A percentile compares a stretch with the other conserved stretches of the same genome.
Evolutionary conservation across 2,797 vertebrate species (phyloP).

Genomic region (Varecia variegata): DNA sequence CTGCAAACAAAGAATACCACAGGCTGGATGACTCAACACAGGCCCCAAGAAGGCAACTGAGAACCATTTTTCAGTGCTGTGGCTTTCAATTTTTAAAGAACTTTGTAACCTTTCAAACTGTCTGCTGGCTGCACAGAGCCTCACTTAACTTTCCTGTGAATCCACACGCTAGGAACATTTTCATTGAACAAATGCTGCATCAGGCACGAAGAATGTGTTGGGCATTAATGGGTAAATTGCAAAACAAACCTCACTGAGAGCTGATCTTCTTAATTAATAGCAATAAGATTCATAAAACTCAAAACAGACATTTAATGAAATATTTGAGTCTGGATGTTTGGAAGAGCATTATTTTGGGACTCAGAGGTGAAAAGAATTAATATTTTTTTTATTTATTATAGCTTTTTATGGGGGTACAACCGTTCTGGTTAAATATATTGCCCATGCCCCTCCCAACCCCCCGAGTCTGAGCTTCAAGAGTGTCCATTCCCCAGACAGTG

Average conservation of each 20-base stretch:
- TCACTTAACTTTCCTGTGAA: background rate
- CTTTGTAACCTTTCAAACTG: background rate
- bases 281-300: slow-evolving; percentile 35
- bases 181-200: background rate
- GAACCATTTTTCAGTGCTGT: background rate
- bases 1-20: slow-evolving; percentile 11
- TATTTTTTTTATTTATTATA: too few species aligned
- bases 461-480: too few species aligned
- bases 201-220: background rate
- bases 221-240: background rate
- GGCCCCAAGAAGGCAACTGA: background rate
- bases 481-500: too few species aligned
- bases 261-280: background rate
- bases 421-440: too few species aligned
- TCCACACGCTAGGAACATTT: background rate
- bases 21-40: background rate
- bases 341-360: background rate
- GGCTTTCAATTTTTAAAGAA: slow-evolving; percentile 22
- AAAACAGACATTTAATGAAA: slow-evolving; percentile 40
- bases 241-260: background rate
- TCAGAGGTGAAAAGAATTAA: background rate
- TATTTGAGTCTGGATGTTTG: slow-evolving; percentile 8
- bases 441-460: too few species aligned
- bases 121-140: background rate
- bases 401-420: too few species aligned